phyloP scores from a whole-genome alignment of 2,797 vertebrate species.

The Pyrocephalus nanus region DNA sequence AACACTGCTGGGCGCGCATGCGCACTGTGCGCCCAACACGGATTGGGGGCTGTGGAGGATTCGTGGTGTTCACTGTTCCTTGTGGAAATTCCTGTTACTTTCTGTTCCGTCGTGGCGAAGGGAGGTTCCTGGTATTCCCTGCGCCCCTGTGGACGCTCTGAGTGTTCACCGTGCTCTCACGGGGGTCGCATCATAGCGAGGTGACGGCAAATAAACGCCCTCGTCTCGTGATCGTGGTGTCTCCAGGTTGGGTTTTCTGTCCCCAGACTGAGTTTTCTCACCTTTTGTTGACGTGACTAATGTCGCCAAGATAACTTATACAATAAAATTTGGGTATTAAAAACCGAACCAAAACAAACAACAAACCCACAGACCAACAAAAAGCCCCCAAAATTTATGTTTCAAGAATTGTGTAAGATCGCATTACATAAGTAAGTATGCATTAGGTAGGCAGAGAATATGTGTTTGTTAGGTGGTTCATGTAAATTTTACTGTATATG shows the following conservation, averaged over 20 bases:
- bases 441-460: too few relatives aligned
- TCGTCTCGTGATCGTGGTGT: fast-evolving
- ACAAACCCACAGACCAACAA: neutral
- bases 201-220: fast-evolving
- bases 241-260: neutral
- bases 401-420: neutral
- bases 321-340: neutral
- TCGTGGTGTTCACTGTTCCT: fast-evolving
- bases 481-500: neutral
- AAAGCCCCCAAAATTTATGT: too few relatives aligned
- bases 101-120: too few relatives aligned
- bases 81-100: too few relatives aligned
- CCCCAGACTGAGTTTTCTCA: neutral
- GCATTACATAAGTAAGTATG: neutral
- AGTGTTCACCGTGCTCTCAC: neutral
- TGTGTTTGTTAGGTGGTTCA: too few relatives aligned
- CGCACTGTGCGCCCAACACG: fast-evolving
- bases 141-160: fast-evolving
- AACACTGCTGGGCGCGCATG: fast-evolving
- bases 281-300: too few relatives aligned
- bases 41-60: fast-evolving
- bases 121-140: fast-evolving
- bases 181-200: fast-evolving
- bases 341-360: neutral
- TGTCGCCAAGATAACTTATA: fast-evolving